Evolutionary conservation across 2,113 vertebrate genomes (phyloP), one percentile per base, ranked within the genome.

Genomic region (Larimichthys polyactis): DNA sequence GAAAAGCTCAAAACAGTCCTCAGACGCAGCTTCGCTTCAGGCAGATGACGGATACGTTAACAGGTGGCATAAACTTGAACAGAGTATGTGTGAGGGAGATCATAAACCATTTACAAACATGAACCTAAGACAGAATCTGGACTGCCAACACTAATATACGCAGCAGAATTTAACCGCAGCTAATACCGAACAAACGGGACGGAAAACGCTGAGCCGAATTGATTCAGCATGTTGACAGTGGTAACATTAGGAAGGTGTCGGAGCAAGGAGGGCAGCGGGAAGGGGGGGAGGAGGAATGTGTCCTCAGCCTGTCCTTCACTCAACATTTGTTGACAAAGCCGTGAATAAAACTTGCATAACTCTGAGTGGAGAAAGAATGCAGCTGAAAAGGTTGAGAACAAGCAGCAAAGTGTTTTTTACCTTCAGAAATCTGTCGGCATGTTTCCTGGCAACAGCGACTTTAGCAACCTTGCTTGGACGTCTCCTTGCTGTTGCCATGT

Each of bases 161-260:
- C 32, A 17, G 72, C 60, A 78, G 64, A 83, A 55, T 86, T 79
- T 71, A 79, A 52, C 83, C 12, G 4, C 24, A 49, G 75, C 52
- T 68, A 51, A 44, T 64, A 57, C 27, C 22, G 55, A 82, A 69
- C 57, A 51, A 10, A 67, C 8, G 4, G 22, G 40, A 15, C 15
- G 6, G 11, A 11, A 0, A 14, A 51, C 22, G 71, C 59, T 48
- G 49, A 71, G 77, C 29, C 1, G 20, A 9, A 55, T 66, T 64
- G 78, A 77, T 62, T 72, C 78, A 74, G 79, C 68, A 65, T 82
- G 88, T 89, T 78, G 84, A 86, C 69, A 63, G 71, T 17, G 55
- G 79, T 83, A 81, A 89, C 83, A 82, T 83, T 75, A 71, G 85
- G 83, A 85, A 85, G 85, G 87, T 82, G 87, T 67, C 51, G 32